A percentile compares a stretch with the other conserved stretches of the same genome.
phyloP scores from a whole-genome alignment of 1,140 invertebrate species.

The Drosophila sproati region DNA sequence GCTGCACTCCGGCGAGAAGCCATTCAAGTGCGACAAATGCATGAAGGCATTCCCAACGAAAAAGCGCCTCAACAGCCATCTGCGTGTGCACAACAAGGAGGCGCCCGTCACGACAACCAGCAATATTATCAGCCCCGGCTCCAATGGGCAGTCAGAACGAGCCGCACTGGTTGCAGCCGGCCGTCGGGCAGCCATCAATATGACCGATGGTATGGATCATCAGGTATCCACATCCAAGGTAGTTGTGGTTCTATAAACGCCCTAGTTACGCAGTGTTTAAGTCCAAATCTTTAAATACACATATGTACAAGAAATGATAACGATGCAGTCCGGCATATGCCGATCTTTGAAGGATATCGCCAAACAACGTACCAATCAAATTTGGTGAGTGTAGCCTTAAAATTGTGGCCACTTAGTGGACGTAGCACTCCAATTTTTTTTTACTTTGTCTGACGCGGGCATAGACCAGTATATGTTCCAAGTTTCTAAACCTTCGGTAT shows the following conservation, averaged over 20 bases:
- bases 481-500: too few relatives aligned
- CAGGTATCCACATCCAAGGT: constrained; percentile 70
- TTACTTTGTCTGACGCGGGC: too few relatives aligned
- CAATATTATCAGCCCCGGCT: neutral
- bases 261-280: too few relatives aligned
- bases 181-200: constrained; percentile 28
- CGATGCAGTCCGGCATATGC: too few relatives aligned
- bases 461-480: too few relatives aligned
- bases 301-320: too few relatives aligned
- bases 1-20: constrained; percentile 89
- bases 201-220: constrained; percentile 56
- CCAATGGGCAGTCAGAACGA: neutral
- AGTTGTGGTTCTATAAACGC: constrained; percentile 61
- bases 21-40: constrained; percentile 70
- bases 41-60: constrained; percentile 72
- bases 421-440: too few relatives aligned
- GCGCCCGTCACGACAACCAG: constrained; percentile 26
- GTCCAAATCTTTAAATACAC: too few relatives aligned
- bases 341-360: too few relatives aligned
- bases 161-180: constrained; percentile 3
- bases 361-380: too few relatives aligned
- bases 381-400: too few relatives aligned
- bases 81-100: constrained; percentile 70
- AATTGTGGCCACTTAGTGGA: too few relatives aligned
- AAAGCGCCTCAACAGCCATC: constrained; percentile 72